These are phyloP conservation scores for Pantherophis alleghaniensis DNA, from an alignment of 2,797 vertebrate genomes.

Conservation along the genomic window DNA sequence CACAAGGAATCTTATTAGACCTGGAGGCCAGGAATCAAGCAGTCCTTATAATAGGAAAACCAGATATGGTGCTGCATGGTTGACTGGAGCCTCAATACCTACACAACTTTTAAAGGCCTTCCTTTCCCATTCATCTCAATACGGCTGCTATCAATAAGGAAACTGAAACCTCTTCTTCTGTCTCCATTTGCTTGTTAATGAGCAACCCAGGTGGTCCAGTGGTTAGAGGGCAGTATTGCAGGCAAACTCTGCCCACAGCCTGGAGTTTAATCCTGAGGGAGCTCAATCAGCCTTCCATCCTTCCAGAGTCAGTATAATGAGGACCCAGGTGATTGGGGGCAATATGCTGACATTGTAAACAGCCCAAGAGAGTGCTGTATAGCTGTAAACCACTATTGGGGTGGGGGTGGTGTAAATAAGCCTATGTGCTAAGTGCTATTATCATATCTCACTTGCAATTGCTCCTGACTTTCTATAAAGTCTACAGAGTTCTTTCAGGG, in stretches of 20 bases:
- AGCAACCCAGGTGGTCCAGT: not conserved
- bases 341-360: not conserved
- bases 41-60: not conserved
- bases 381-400: not conserved
- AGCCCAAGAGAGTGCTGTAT: not conserved
- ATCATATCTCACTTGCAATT: not conserved
- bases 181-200: not conserved
- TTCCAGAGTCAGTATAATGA: not conserved
- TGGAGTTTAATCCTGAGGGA: not conserved
- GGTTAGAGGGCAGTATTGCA: not conserved
- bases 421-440: not conserved
- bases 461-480: not conserved
- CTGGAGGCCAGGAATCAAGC: not conserved
- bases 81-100: not conserved
- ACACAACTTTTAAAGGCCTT: not conserved
- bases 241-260: not conserved
- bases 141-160: not conserved
- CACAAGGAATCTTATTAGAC: not conserved
- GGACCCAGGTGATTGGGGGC: not conserved
- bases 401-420: too few species aligned
- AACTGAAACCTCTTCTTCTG: not conserved
- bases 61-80: not conserved
- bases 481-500: not conserved
- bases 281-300: not conserved
- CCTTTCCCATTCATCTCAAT: not conserved